Evolutionary conservation across 2,797 vertebrate species (phyloP).

Genomic region (Megalops cyprinoides): DNA sequence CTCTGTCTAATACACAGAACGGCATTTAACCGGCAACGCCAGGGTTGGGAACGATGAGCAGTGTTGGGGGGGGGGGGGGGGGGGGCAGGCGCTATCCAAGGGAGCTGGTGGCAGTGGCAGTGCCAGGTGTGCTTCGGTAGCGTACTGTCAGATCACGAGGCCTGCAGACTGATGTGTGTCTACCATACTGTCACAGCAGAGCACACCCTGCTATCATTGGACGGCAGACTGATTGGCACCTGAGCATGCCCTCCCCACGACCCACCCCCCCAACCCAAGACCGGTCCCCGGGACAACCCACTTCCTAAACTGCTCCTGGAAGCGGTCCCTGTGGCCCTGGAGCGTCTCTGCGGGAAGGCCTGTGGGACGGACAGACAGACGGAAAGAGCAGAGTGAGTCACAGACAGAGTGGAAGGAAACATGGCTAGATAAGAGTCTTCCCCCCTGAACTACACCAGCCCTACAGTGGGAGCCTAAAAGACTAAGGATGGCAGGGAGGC

Average conservation of each 20-base stretch:
- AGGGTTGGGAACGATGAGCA: too few relatives aligned
- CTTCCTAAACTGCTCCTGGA: conserved; percentile 92
- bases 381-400: accelerated
- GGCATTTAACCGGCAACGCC: too few relatives aligned
- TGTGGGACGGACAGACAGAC: conserved; percentile 51
- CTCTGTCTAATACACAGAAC: not conserved
- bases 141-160: not conserved
- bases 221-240: not conserved
- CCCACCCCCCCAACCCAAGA: not conserved
- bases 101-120: too few relatives aligned
- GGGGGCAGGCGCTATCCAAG: not conserved
- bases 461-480: not conserved
- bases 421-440: not conserved
- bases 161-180: too few relatives aligned
- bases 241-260: not conserved
- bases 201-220: not conserved
- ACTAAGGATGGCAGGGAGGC: too few relatives aligned
- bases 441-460: not conserved
- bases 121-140: not conserved
- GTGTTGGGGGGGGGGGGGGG: too few relatives aligned
- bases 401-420: not conserved
- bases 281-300: conserved; percentile 51
- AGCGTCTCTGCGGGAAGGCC: conserved; percentile 88
- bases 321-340: conserved; percentile 92
- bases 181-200: too few relatives aligned